Conservation (phyloP, 2,797 vertebrate species). For the Pipistrellus kuhlii region DNA sequence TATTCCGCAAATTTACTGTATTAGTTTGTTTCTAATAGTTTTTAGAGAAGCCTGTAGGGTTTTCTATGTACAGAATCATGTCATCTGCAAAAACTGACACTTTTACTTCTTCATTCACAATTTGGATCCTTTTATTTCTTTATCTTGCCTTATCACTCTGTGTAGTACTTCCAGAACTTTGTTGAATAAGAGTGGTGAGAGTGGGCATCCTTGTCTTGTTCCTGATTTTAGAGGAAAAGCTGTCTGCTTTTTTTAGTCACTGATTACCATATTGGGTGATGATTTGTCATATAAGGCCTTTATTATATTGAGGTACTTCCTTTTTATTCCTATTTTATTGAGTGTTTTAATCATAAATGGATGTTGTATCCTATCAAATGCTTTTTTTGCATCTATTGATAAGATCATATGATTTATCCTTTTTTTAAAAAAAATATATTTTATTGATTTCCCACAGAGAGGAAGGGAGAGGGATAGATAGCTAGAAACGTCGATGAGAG, state of each 20-base stretch:
- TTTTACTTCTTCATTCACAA: not conserved
- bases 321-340: not conserved
- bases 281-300: not conserved
- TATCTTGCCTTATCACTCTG: not conserved
- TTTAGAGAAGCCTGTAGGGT: not conserved
- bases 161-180: not conserved
- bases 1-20: not conserved
- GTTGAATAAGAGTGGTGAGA: not conserved
- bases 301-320: not conserved
- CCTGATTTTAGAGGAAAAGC: not conserved
- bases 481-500: no score
- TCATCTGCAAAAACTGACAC: not conserved
- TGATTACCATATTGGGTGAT: not conserved
- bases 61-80: not conserved
- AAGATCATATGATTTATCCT: no score
- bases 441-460: no score
- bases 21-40: not conserved
- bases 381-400: no score
- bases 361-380: no score
- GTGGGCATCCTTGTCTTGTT: not conserved
- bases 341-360: no score
- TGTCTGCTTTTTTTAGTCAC: not conserved
- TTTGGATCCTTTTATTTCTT: not conserved
- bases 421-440: no score
- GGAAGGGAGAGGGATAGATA: no score